A percentile compares a stretch with the other conserved stretches of the same genome.
These are phyloP conservation scores for Merluccius polli DNA, from an alignment of 2,797 vertebrate species.

Conservation along the genomic window DNA sequence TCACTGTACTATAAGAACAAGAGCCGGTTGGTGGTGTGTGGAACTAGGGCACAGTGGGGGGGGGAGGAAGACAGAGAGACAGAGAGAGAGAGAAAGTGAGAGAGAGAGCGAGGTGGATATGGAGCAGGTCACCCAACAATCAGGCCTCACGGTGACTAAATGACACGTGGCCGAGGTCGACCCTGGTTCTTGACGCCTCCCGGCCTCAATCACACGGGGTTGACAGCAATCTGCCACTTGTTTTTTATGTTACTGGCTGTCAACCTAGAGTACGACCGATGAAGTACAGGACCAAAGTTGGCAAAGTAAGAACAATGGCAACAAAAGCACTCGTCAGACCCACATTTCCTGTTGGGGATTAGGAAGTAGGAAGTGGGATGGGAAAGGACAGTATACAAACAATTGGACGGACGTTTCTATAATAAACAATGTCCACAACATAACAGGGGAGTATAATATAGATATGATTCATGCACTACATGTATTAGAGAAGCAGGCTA, in stretches of 20 bases:
- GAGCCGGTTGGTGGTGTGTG: background rate
- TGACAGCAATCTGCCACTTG: background rate
- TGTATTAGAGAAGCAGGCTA: no score
- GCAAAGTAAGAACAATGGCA: background rate
- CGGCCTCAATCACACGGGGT: background rate
- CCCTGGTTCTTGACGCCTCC: background rate
- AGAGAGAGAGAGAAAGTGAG: no score
- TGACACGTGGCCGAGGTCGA: background rate
- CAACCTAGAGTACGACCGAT: background rate
- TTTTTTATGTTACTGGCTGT: background rate
- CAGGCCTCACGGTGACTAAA: background rate
- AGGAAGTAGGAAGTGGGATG: no score
- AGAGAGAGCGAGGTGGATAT: background rate
- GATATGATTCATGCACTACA: no score
- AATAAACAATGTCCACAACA: no score
- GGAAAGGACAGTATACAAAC: no score
- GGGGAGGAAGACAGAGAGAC: background rate
- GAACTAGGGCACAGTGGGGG: background rate
- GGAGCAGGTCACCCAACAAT: background rate
- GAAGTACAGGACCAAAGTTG: background rate
- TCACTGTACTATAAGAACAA: background rate
- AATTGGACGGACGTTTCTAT: no score
- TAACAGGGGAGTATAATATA: no score
- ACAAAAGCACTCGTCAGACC: background rate
- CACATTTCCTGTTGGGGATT: background rate